A percentile compares a stretch with the other conserved stretches of the same genome.
Conservation (phyloP, 2,888 invertebrate species). For the Leucoma salicis region DNA sequence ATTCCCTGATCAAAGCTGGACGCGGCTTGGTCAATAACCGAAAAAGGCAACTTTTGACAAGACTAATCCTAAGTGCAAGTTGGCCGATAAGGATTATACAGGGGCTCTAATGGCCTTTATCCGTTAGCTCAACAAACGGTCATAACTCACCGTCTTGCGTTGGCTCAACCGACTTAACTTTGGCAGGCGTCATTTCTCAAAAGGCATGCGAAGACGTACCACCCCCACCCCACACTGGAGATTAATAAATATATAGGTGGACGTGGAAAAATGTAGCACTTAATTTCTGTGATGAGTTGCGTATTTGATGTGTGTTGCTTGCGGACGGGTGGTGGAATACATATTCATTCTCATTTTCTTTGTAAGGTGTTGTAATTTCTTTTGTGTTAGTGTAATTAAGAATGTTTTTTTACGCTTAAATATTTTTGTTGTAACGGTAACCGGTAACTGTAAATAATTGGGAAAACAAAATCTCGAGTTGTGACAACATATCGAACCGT, state of each 20-base stretch:
- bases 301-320: slow-evolving; percentile 52
- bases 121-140: slow-evolving; percentile 78
- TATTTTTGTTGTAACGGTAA: too few relatives aligned
- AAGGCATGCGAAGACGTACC: slow-evolving; percentile 75
- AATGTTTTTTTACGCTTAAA: too few relatives aligned
- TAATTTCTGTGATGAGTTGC: slow-evolving; percentile 73
- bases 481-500: too few relatives aligned
- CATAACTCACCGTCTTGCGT: slow-evolving; percentile 76
- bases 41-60: slow-evolving; percentile 78
- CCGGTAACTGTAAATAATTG: too few relatives aligned
- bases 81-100: slow-evolving; percentile 79
- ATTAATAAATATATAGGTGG: slow-evolving; percentile 80
- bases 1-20: slow-evolving; percentile 75
- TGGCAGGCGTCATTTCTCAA: slow-evolving; percentile 82
- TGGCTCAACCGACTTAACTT: slow-evolving; percentile 81
- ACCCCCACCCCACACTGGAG: slow-evolving; percentile 49
- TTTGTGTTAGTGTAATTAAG: slow-evolving; percentile 13
- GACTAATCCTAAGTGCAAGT: slow-evolving; percentile 81
- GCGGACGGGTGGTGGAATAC: slow-evolving; percentile 37
- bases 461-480: too few relatives aligned
- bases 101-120: slow-evolving; percentile 78
- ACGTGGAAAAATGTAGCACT: slow-evolving; percentile 79
- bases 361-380: slow-evolving; percentile 15
- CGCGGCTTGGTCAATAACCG: slow-evolving; percentile 65
- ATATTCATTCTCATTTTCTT: slow-evolving; percentile 27